Conservation (phyloP, 2,113 vertebrate species). For the Osmerus eperlanus region DNA sequence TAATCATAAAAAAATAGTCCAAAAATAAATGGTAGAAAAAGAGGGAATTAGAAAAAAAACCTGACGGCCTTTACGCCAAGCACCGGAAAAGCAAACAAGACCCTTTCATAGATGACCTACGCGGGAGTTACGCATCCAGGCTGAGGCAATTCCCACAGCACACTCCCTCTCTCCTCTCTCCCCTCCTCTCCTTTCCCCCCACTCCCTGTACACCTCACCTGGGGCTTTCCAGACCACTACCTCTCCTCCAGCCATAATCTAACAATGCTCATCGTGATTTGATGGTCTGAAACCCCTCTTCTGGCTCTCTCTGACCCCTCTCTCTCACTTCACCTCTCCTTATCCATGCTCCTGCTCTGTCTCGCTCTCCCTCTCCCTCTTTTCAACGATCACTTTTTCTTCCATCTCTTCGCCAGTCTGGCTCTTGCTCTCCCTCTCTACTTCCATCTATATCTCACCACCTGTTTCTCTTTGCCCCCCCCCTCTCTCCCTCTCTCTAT, state of each 20-base stretch:
- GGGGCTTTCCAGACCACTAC: slow-evolving; percentile 38
- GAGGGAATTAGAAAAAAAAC: not conserved
- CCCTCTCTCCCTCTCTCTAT: slow-evolving; percentile 37
- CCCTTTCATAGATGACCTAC: slow-evolving; percentile 53
- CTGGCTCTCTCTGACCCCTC: not conserved
- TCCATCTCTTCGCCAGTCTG: slow-evolving; percentile 30
- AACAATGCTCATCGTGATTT: slow-evolving; percentile 25
- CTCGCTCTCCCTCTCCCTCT: slow-evolving; percentile 22
- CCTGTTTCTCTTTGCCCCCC: slow-evolving; percentile 37
- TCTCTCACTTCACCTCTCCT: slow-evolving; percentile 28
- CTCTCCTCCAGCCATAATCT: slow-evolving; percentile 28
- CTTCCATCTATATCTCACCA: slow-evolving; percentile 27
- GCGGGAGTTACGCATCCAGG: slow-evolving; percentile 38
- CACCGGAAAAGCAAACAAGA: slow-evolving; percentile 54
- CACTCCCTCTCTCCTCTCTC: slow-evolving; percentile 14
- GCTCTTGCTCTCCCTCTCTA: slow-evolving; percentile 22
- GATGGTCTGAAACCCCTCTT: not conserved
- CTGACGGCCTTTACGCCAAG: slow-evolving; percentile 20
- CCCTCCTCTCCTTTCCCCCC: not conserved
- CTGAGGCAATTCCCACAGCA: slow-evolving; percentile 48
- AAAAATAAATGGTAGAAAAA: slow-evolving; percentile 11
- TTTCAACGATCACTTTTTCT: too few species aligned
- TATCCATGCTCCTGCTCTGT: slow-evolving; percentile 29
- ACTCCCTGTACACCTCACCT: slow-evolving; percentile 55
- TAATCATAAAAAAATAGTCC: slow-evolving; percentile 45